Evolutionary conservation across 2,113 vertebrate genomes (phyloP), one percentile per base, ranked within the genome.

Genomic region (Mesitornis unicolor): DNA sequence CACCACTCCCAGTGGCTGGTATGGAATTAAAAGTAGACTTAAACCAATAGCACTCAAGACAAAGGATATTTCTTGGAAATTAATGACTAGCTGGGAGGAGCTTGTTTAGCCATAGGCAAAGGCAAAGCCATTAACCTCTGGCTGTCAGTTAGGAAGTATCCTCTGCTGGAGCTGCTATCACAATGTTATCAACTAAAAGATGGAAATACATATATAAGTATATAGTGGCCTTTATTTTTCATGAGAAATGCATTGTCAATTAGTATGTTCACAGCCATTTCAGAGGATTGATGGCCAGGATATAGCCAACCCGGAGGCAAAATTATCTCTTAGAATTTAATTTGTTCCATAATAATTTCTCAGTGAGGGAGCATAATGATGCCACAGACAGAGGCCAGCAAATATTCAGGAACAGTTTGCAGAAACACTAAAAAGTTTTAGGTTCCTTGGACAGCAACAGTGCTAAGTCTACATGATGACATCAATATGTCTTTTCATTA

Each of bases 71-170:
- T 93, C 75, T 74, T 76, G 36, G 50, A 38, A 80, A 50, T 29
- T 75, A 54, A 86, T 67, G 33, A 71, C 24, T 79, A 50, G 2
- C 1, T 75, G 51, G 86, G 76, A 92, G 93, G 90, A 95, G 64
- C 61, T 80, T 78, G 47, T 63, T 38, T 26, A 20, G 29, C 83
- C 33, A 84, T 60, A 92, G 56, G 56, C 64, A 93, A 88, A 94
- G 80, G 45, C 68, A 61, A 94, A 94, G 24, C 31, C 63, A 90
- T 96, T 93, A 90, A 87, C 47, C 40, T 92, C 63, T 84, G 42
- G 22, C 38, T 74, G 64, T 75, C 80, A 84, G 42, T 93, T 40
- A 89, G 43, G 60, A 78, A 88, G 67, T 35, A 67, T 70, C 22
- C 17, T 80, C 10, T 84, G 19, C 36, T 50, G 59, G 65, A 90